Evolutionary conservation across 1,140 invertebrate species (phyloP).

Genomic region (Tetramorium alpestre): DNA sequence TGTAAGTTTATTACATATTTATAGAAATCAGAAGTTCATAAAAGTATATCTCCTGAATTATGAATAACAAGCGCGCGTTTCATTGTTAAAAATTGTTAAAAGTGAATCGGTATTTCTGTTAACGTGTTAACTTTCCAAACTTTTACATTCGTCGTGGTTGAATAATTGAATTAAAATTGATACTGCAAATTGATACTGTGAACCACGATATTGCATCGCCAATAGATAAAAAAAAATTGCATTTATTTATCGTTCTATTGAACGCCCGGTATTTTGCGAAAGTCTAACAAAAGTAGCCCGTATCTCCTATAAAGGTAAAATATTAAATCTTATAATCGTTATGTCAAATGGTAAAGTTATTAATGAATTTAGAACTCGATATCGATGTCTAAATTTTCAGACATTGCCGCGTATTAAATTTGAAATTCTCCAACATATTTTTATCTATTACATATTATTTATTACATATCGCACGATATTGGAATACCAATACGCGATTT

Average conservation of each 20-base stretch:
- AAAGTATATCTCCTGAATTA: background rate
- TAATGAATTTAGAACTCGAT: background rate
- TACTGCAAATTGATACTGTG: background rate
- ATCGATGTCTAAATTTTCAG: background rate
- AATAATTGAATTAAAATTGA: background rate
- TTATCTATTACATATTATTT: background rate
- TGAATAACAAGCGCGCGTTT: background rate
- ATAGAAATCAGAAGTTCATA: background rate
- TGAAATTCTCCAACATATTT: background rate
- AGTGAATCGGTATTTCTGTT: background rate
- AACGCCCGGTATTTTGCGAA: background rate
- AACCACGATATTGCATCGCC: background rate
- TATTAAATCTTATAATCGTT: background rate
- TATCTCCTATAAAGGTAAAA: background rate
- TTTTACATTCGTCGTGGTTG: background rate
- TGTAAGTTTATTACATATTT: background rate
- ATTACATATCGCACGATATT: background rate
- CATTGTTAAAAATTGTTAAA: background rate
- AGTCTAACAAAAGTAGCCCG: background rate
- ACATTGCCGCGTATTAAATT: background rate
- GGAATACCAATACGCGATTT: background rate
- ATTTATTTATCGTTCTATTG: slow-evolving; percentile 1
- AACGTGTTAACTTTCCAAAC: background rate
- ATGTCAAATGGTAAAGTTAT: background rate
- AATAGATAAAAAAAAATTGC: background rate